A percentile compares a stretch with the other conserved stretches of the same genome.
These are phyloP conservation scores for Ciona savignyi DNA, from an alignment of 23 tunicate genomes.

Conservation along the genomic window DNA sequence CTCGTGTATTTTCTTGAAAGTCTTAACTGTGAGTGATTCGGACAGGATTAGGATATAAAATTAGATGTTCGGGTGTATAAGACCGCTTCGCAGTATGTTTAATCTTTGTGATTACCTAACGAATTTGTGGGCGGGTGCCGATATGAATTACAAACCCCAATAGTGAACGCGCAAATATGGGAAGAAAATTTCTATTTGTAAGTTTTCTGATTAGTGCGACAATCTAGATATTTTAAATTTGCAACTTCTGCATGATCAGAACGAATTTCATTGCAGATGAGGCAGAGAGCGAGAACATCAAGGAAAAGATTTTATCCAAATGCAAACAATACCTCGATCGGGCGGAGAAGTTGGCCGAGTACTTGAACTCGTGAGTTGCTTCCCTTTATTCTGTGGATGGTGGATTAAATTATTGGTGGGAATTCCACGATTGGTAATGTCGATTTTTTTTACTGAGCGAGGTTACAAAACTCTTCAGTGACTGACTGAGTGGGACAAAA, in stretches of 20 bases:
- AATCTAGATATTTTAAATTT: too few relatives aligned
- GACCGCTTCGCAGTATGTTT: too few relatives aligned
- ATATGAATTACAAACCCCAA: too few relatives aligned
- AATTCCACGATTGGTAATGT: too few relatives aligned
- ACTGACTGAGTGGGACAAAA: too few relatives aligned
- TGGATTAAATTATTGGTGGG: background rate
- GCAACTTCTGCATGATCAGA: too few relatives aligned
- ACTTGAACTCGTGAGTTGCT: constrained; percentile 42
- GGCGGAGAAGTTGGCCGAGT: constrained; percentile 66
- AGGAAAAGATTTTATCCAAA: constrained; percentile 57
- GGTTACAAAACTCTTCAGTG: background rate
- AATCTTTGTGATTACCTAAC: too few relatives aligned
- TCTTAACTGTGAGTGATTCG: constrained; percentile 45
- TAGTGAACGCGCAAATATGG: background rate
- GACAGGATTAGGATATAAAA: background rate
- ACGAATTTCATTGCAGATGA: constrained; percentile 55
- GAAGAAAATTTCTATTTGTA: background rate
- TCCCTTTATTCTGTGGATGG: background rate
- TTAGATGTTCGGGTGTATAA: too few relatives aligned
- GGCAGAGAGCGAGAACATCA: constrained; percentile 56
- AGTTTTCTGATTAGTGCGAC: too few relatives aligned
- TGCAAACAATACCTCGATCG: constrained; percentile 69
- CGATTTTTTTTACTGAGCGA: too few relatives aligned
- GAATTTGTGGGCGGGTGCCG: background rate
- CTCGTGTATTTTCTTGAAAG: constrained; percentile 69